These are phyloP conservation scores for Apamea crenata DNA, from an alignment of 2,888 invertebrate species.

Conservation along the genomic window DNA sequence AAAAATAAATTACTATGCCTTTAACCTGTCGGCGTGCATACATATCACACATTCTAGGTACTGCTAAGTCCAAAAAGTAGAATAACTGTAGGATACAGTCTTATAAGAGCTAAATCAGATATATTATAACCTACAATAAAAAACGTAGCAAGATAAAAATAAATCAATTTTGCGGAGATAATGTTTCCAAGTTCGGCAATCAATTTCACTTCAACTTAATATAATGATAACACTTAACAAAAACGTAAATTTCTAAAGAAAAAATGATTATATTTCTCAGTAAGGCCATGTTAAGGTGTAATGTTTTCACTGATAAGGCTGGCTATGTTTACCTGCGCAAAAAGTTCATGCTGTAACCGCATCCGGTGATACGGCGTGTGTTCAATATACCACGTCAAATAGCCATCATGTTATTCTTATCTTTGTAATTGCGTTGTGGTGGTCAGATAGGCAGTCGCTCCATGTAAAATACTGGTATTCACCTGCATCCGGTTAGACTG, in stretches of 20 bases:
- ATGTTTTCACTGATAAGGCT: slow-evolving; percentile 55
- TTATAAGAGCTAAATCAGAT: neutral
- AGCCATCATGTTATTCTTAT: neutral
- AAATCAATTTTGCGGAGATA: slow-evolving; percentile 21
- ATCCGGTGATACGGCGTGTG: slow-evolving; percentile 52
- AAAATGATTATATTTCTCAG: slow-evolving; percentile 32
- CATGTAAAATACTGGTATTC: too few relatives aligned
- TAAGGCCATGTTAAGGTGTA: slow-evolving; percentile 41
- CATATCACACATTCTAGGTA: neutral
- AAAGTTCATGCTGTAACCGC: slow-evolving; percentile 53
- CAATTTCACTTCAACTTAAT: slow-evolving; percentile 45
- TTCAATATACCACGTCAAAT: slow-evolving; percentile 44
- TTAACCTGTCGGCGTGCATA: too few relatives aligned
- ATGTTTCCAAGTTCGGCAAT: slow-evolving; percentile 13
- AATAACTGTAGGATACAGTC: neutral
- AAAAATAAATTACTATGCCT: too few relatives aligned
- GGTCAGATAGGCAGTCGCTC: too few relatives aligned
- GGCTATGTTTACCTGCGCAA: slow-evolving; percentile 46
- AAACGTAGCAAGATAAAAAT: neutral
- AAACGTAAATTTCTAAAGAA: slow-evolving; percentile 41
- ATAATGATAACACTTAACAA: slow-evolving; percentile 18
- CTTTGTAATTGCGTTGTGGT: neutral
- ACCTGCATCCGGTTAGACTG: too few relatives aligned
- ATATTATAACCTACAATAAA: neutral
- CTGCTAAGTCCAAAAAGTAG: too few relatives aligned